Conservation (phyloP, 2,797 vertebrate species). For the Hyperoplus immaculatus region DNA sequence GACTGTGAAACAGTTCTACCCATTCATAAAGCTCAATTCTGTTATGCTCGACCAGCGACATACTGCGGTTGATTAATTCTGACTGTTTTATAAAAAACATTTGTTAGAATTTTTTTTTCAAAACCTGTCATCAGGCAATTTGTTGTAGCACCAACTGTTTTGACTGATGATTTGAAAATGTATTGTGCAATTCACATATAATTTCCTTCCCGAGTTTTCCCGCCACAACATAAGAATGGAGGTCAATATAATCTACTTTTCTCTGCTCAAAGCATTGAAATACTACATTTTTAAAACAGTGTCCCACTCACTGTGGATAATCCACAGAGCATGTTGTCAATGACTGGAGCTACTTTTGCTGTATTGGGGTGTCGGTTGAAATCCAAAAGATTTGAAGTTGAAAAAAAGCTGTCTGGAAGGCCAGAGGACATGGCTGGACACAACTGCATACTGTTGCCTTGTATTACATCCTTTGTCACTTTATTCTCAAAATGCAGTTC, state of each 20-base stretch:
- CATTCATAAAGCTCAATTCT: conserved; percentile 71
- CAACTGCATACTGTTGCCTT: neutral
- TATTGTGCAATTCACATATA: neutral
- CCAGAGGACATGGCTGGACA: neutral
- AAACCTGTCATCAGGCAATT: conserved; percentile 11
- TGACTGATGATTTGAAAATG: conserved; percentile 9
- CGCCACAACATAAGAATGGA: no score
- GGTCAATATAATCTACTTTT: neutral
- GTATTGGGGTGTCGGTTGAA: neutral
- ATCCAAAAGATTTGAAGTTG: neutral
- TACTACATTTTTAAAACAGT: neutral
- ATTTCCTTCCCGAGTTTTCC: neutral
- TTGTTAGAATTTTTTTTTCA: conserved; percentile 1
- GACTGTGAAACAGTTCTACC: conserved; percentile 65
- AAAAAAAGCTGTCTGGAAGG: neutral
- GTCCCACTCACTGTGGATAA: neutral
- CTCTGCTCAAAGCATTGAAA: neutral
- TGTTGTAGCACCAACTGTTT: conserved; percentile 12
- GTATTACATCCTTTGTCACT: neutral
- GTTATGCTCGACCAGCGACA: conserved; percentile 52
- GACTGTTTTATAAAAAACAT: conserved; percentile 33
- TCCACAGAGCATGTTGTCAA: neutral
- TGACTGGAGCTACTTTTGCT: neutral
- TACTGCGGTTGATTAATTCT: conserved; percentile 50
- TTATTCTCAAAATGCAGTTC: neutral